These are phyloP conservation scores for Glaucidium brasilianum DNA, from an alignment of 2,113 vertebrate species.

Conservation along the genomic window DNA sequence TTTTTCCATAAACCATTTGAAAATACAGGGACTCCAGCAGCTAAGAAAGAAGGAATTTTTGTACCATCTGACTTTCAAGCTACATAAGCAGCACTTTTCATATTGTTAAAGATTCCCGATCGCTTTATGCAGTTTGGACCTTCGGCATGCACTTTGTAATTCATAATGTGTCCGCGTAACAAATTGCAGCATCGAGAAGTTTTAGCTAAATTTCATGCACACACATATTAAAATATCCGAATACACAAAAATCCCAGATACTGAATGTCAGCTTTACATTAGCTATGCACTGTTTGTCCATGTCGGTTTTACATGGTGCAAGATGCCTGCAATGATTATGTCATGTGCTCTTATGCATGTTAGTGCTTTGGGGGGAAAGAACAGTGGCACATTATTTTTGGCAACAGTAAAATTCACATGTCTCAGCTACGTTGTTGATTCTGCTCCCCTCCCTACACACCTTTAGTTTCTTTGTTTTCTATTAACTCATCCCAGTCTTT, in stretches of 20 bases:
- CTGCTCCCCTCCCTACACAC: neutral
- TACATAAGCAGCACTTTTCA: neutral
- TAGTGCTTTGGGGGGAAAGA: slow-evolving; percentile 20
- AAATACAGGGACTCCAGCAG: neutral
- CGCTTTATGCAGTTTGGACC: neutral
- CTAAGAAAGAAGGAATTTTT: neutral
- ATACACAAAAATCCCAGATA: neutral
- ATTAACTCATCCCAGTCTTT: slow-evolving; percentile 61
- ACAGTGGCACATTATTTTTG: neutral
- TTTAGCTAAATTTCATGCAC: slow-evolving; percentile 3
- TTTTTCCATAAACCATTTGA: neutral
- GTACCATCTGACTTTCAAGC: neutral
- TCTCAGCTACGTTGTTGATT: neutral
- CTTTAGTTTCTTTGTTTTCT: slow-evolving; percentile 67
- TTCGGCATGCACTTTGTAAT: neutral
- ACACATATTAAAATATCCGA: neutral
- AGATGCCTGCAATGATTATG: neutral
- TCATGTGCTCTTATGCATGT: neutral
- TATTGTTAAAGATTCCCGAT: neutral
- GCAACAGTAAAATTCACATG: neutral
- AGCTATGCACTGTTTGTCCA: neutral
- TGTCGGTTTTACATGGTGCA: neutral
- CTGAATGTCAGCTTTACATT: neutral
- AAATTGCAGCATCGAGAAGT: neutral
- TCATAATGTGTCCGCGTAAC: neutral